Conservation (phyloP, 2,113 vertebrate genomes). For the Pandion haliaetus region DNA sequence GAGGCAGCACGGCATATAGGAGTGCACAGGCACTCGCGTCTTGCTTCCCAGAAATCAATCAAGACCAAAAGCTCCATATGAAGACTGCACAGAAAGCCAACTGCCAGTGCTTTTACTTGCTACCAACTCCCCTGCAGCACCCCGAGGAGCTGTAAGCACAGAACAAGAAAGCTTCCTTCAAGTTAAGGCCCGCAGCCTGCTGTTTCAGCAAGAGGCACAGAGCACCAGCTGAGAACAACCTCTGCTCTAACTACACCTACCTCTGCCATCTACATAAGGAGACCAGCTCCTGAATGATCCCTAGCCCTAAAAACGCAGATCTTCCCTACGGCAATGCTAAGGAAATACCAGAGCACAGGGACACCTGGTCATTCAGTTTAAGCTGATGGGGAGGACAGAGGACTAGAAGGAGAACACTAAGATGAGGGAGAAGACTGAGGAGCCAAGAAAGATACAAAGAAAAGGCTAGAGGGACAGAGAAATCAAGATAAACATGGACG, state of each 20-base stretch:
- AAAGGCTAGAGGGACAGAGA: neutral
- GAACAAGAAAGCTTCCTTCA: neutral
- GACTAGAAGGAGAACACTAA: neutral
- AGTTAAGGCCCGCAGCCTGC: neutral
- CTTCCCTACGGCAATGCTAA: neutral
- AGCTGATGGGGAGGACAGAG: neutral
- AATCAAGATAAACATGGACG: no score
- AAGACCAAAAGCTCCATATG: no score
- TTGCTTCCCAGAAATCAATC: no score
- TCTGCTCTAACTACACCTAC: neutral
- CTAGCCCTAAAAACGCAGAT: neutral
- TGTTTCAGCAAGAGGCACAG: neutral
- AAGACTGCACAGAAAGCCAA: no score
- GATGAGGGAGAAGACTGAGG: neutral
- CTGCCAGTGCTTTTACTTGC: no score
- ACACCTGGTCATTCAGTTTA: neutral
- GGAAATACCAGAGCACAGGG: neutral
- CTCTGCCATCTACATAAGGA: neutral
- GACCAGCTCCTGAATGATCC: neutral
- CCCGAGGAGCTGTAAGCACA: neutral
- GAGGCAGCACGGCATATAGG: no score
- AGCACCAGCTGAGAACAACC: neutral
- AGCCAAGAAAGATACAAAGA: neutral
- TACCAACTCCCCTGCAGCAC: neutral
- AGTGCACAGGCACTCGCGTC: no score